phyloP scores from a whole-genome alignment of 64 coral and sea anemone species.

The Hydrozoanthus tunicans region DNA sequence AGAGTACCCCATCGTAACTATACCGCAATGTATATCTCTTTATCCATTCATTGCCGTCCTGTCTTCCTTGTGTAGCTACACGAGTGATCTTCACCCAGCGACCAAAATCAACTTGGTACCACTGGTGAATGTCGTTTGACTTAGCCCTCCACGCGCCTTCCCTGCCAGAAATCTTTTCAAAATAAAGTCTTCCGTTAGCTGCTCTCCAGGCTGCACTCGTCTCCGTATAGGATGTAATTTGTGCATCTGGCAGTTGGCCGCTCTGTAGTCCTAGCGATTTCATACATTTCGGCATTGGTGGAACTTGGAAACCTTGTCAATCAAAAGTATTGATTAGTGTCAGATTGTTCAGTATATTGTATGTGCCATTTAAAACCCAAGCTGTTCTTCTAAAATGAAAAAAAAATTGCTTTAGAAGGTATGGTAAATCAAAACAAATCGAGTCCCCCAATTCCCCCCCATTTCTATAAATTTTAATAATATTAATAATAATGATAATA shows the following conservation, averaged over 20 bases:
- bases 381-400: too few species aligned
- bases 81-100: slow-evolving; percentile 18
- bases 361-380: too few species aligned
- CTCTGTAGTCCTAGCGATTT: slow-evolving; percentile 46
- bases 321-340: too few species aligned
- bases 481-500: too few species aligned
- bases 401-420: too few species aligned
- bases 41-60: slow-evolving; percentile 18
- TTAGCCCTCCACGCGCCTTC: slow-evolving; percentile 26
- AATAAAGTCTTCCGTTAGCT: slow-evolving; percentile 24
- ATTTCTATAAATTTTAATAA: too few species aligned
- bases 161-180: neutral
- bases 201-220: neutral
- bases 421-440: too few species aligned
- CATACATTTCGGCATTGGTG: slow-evolving; percentile 27
- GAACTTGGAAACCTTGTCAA: slow-evolving; percentile 5
- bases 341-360: too few species aligned
- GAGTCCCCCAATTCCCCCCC: too few species aligned
- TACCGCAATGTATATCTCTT: slow-evolving; percentile 21
- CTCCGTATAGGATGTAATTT: slow-evolving; percentile 51
- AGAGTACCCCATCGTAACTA: slow-evolving; percentile 28
- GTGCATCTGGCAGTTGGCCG: slow-evolving; percentile 1
- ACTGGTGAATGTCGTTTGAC: slow-evolving; percentile 19
- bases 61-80: slow-evolving; percentile 23
- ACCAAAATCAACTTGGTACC: slow-evolving; percentile 59